Percentiles rank a stretch among this genome's conserved stretches.
These are phyloP conservation scores for Tribolium madens DNA, from an alignment of 1,140 invertebrate genomes.

Conservation along the genomic window DNA sequence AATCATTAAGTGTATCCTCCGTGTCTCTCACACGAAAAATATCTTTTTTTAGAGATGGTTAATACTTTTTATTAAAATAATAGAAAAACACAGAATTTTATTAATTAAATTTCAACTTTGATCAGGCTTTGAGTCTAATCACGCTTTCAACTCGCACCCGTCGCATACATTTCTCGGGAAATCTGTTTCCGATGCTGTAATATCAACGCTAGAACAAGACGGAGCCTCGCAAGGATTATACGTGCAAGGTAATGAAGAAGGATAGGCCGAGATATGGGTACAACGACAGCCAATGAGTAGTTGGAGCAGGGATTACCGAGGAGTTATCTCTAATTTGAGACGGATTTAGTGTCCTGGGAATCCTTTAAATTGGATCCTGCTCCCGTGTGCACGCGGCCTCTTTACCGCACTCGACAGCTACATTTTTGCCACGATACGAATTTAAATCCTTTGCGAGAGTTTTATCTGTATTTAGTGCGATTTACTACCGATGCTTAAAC, in stretches of 20 bases:
- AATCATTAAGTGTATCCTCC: slow-evolving; percentile 46
- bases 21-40: slow-evolving; percentile 9
- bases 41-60: neutral
- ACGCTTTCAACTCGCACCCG: neutral
- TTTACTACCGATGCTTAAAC: slow-evolving; percentile 8
- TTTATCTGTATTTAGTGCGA: slow-evolving; percentile 43
- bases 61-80: neutral
- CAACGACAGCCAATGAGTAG: slow-evolving; percentile 61
- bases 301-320: slow-evolving; percentile 66
- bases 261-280: slow-evolving; percentile 48
- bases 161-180: slow-evolving; percentile 26
- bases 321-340: slow-evolving; percentile 71
- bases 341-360: slow-evolving; percentile 70
- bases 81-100: too few species aligned
- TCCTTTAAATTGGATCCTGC: slow-evolving; percentile 69
- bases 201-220: slow-evolving; percentile 47
- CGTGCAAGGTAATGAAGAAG: slow-evolving; percentile 48
- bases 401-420: slow-evolving; percentile 49
- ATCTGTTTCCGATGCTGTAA: slow-evolving; percentile 41
- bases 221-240: slow-evolving; percentile 38
- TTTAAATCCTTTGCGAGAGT: slow-evolving; percentile 20
- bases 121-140: neutral
- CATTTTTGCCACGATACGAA: slow-evolving; percentile 53
- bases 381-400: slow-evolving; percentile 49
- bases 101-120: too few species aligned